These are phyloP conservation scores for Cryptocheilus praepositus DNA, from an alignment of 2,888 invertebrate species.

Conservation along the genomic window DNA sequence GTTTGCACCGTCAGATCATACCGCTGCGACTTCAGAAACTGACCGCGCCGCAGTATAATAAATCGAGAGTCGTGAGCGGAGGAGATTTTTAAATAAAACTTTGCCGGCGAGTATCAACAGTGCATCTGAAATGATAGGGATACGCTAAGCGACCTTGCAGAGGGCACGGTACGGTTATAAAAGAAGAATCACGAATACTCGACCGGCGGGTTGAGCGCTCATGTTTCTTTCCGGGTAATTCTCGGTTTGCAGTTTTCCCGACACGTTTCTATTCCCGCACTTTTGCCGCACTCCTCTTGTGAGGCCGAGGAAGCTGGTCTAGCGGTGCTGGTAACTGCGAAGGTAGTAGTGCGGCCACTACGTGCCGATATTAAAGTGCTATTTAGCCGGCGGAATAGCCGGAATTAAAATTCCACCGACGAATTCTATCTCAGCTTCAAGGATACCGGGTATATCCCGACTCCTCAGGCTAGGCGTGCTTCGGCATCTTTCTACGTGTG, in stretches of 20 bases:
- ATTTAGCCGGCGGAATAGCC: slow-evolving; percentile 22
- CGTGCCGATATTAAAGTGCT: slow-evolving; percentile 39
- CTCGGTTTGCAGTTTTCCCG: slow-evolving; percentile 5
- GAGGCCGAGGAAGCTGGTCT: not conserved
- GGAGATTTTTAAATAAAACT: too few relatives aligned
- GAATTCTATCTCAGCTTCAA: slow-evolving; percentile 20
- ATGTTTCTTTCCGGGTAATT: not conserved
- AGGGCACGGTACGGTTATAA: too few relatives aligned
- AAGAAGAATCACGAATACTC: not conserved
- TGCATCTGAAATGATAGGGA: too few relatives aligned
- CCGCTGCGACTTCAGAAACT: too few relatives aligned
- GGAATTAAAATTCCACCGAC: slow-evolving; percentile 37
- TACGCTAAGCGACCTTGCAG: too few relatives aligned
- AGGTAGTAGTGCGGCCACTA: slow-evolving; percentile 7
- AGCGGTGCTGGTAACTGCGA: not conserved
- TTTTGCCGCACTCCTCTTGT: not conserved
- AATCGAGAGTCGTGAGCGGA: too few relatives aligned
- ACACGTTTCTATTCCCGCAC: slow-evolving; percentile 8
- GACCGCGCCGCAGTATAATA: too few relatives aligned
- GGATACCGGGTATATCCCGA: not conserved
- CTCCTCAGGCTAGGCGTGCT: not conserved
- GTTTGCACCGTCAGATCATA: too few relatives aligned
- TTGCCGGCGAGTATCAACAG: too few relatives aligned
- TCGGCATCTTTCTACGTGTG: too few relatives aligned
- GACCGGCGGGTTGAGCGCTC: not conserved